Evolutionary conservation across 2,113 vertebrate genomes (phyloP).

Genomic region (Proteles cristata): DNA sequence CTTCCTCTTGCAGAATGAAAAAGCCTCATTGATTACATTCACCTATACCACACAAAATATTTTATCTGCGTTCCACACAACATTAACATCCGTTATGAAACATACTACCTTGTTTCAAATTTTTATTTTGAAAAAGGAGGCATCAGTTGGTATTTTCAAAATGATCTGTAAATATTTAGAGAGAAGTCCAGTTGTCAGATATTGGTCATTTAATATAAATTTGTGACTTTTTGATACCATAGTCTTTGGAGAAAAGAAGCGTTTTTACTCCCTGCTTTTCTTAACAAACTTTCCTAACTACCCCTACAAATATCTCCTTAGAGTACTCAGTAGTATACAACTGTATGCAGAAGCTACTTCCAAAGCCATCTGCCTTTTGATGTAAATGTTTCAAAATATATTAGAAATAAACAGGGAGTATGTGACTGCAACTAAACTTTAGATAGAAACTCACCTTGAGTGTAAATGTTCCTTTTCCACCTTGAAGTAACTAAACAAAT

Average conservation of each 20-base stretch:
- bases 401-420: slow-evolving; percentile 32
- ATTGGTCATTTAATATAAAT: slow-evolving; percentile 33
- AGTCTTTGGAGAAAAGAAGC: not conserved
- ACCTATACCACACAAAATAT: slow-evolving; percentile 31
- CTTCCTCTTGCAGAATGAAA: slow-evolving; percentile 15
- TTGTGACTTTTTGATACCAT: slow-evolving; percentile 11
- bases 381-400: not conserved
- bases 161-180: slow-evolving; percentile 41
- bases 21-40: not conserved
- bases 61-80: not conserved
- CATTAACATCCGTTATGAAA: slow-evolving; percentile 19
- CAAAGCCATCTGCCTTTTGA: slow-evolving; percentile 35
- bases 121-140: slow-evolving; percentile 17
- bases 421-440: not conserved
- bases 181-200: not conserved
- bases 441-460: slow-evolving; percentile 25
- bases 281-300: slow-evolving; percentile 37
- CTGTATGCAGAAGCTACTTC: slow-evolving; percentile 6
- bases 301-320: not conserved
- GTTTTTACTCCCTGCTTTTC: slow-evolving; percentile 16
- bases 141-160: slow-evolving; percentile 52
- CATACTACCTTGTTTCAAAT: not conserved
- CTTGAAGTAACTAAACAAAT: slow-evolving; percentile 39
- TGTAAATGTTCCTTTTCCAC: not conserved
- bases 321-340: not conserved